These are phyloP conservation scores for Brachylomia viminalis DNA, from an alignment of 2,888 invertebrate species.

Conservation along the genomic window DNA sequence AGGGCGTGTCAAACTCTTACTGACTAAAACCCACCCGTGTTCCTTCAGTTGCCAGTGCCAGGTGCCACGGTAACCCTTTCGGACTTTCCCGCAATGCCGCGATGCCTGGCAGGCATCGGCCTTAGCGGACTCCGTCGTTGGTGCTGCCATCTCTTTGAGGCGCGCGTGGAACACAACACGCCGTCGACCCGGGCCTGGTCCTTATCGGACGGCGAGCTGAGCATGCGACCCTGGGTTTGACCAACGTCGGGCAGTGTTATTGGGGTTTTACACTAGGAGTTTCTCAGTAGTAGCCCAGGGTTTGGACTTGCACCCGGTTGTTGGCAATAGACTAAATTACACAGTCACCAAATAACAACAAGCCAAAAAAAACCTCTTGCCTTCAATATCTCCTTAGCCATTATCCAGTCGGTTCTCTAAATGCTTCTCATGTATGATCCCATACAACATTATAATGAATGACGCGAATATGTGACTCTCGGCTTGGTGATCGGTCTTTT, in stretches of 20 bases:
- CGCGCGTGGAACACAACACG: no score
- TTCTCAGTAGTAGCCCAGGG: not conserved
- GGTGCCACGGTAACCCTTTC: no score
- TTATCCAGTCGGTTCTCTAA: not conserved
- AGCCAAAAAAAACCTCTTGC: not conserved
- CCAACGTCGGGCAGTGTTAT: not conserved
- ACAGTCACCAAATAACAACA: not conserved
- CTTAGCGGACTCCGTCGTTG: no score
- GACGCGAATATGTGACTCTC: not conserved
- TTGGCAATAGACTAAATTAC: not conserved
- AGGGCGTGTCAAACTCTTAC: no score
- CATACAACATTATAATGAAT: not conserved
- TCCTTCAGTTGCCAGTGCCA: no score
- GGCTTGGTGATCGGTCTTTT: not conserved
- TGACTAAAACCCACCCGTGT: no score
- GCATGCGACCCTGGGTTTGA: not conserved
- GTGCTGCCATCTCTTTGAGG: no score
- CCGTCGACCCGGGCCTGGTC: no score
- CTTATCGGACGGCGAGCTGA: no score
- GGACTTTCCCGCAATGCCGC: no score
- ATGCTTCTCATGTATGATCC: not conserved
- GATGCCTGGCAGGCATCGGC: no score
- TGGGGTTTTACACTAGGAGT: not conserved
- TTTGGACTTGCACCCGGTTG: not conserved
- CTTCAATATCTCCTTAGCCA: not conserved